A percentile compares a stretch with the other conserved stretches of the same genome.
Conservation (phyloP, 2,888 invertebrate species). For the Cephalotes varians region DNA sequence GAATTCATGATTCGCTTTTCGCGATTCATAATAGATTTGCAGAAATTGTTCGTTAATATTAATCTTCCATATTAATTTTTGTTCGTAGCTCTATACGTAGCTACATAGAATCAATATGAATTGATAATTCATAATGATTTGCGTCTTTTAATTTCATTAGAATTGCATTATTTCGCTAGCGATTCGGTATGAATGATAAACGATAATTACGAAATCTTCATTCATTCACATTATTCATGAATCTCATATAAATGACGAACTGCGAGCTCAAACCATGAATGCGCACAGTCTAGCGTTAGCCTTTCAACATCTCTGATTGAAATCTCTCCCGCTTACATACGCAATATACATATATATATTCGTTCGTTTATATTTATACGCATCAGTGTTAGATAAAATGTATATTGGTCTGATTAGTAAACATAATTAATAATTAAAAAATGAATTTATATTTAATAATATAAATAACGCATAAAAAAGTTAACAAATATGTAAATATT, state of each 20-base stretch:
- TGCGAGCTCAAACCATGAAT: not conserved
- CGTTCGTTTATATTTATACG: constrained; percentile 58
- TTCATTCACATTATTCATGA: not conserved
- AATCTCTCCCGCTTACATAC: constrained; percentile 68
- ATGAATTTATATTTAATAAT: constrained; percentile 53
- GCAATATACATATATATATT: constrained; percentile 66
- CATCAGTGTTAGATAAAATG: constrained; percentile 52
- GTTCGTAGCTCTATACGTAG: not conserved
- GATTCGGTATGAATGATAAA: not conserved
- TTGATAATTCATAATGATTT: not conserved
- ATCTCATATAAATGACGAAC: not conserved
- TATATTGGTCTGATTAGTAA: constrained; percentile 17
- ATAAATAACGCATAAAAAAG: constrained; percentile 52
- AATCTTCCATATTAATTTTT: not conserved
- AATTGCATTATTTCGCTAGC: not conserved
- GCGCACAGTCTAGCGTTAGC: not conserved
- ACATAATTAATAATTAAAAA: constrained; percentile 50
- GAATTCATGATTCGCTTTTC: not conserved
- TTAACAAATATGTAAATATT: constrained; percentile 41
- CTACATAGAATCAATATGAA: not conserved
- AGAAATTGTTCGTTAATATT: not conserved
- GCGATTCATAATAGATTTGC: not conserved
- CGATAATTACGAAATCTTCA: not conserved
- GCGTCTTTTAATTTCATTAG: not conserved
- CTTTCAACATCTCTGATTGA: constrained; percentile 73